A percentile compares a stretch with the other conserved stretches of the same genome.
These are phyloP conservation scores for Cryptomyrus ogoouensis DNA, from an alignment of 2,113 vertebrate genomes.

Conservation along the genomic window DNA sequence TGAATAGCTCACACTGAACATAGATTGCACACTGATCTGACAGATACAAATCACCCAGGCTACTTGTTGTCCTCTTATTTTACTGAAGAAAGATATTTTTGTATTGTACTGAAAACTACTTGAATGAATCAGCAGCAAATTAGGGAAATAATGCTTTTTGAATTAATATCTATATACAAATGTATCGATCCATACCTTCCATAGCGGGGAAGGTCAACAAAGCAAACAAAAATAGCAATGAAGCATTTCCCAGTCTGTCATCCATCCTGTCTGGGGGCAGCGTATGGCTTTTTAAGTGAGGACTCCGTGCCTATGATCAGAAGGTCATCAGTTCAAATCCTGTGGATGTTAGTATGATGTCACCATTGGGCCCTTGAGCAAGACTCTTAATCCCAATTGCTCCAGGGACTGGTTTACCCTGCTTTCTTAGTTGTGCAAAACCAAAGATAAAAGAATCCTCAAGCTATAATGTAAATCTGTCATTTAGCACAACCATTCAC, in stretches of 20 bases:
- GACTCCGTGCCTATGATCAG: not conserved
- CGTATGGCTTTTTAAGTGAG: not conserved
- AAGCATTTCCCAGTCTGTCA: not conserved
- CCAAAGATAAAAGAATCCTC: not conserved
- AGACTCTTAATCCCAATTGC: not conserved
- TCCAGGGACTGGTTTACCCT: not conserved
- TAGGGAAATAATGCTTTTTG: not conserved
- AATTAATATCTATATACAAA: not conserved
- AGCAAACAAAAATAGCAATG: not conserved
- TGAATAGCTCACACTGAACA: not conserved
- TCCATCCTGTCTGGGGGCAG: not conserved
- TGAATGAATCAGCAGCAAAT: not conserved
- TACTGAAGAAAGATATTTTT: not conserved
- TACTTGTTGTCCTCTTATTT: not conserved
- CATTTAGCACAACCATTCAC: not conserved
- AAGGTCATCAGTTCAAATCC: not conserved
- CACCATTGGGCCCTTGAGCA: not conserved
- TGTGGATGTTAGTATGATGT: not conserved
- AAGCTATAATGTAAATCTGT: not conserved
- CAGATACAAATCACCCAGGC: not conserved
- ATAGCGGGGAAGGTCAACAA: not conserved
- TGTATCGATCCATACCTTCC: not conserved
- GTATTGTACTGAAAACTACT: not conserved
- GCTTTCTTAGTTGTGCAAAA: not conserved
- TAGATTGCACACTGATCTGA: not conserved